Percentiles rank a stretch among this genome's conserved stretches.
phyloP scores from a whole-genome alignment of 2,888 invertebrate genomes.

The Andrena marginata region DNA sequence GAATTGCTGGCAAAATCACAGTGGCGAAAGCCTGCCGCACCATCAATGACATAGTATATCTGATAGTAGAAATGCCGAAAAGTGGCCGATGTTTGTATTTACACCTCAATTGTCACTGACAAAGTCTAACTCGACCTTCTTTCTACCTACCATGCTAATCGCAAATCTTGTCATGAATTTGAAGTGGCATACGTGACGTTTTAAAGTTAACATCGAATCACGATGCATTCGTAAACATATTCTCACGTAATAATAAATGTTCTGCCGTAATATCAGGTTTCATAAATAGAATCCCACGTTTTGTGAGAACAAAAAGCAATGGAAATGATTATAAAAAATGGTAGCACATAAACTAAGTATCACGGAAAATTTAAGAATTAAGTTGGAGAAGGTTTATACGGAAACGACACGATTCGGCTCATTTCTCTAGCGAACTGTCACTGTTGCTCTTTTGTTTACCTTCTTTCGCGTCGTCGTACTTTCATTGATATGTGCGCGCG shows the following conservation, averaged over 20 bases:
- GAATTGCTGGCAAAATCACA: not conserved
- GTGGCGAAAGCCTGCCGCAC: not conserved
- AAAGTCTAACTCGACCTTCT: slow-evolving; percentile 28
- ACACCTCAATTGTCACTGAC: not conserved
- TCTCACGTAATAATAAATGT: not conserved
- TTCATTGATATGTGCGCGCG: slow-evolving; percentile 47
- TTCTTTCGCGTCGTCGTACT: slow-evolving; percentile 33
- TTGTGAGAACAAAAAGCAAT: too few relatives aligned
- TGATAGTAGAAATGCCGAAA: slow-evolving; percentile 18
- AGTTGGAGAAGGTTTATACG: not conserved
- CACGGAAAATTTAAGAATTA: not conserved
- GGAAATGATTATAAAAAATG: slow-evolving; percentile 8
- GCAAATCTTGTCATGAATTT: not conserved
- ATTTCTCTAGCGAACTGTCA: slow-evolving; percentile 38
- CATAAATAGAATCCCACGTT: not conserved
- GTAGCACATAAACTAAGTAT: not conserved
- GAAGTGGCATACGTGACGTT: not conserved
- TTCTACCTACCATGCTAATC: slow-evolving; percentile 4
- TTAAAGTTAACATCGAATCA: not conserved
- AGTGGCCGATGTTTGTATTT: slow-evolving; percentile 15
- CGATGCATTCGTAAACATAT: not conserved
- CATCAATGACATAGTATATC: slow-evolving; percentile 31
- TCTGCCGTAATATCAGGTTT: not conserved
- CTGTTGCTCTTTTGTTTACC: slow-evolving; percentile 63
- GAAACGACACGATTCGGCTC: slow-evolving; percentile 45